Evolutionary conservation across 2,888 invertebrate species (phyloP), one percentile per base, ranked within the genome.

Genomic region (Amblyjoppa fuscipennis): DNA sequence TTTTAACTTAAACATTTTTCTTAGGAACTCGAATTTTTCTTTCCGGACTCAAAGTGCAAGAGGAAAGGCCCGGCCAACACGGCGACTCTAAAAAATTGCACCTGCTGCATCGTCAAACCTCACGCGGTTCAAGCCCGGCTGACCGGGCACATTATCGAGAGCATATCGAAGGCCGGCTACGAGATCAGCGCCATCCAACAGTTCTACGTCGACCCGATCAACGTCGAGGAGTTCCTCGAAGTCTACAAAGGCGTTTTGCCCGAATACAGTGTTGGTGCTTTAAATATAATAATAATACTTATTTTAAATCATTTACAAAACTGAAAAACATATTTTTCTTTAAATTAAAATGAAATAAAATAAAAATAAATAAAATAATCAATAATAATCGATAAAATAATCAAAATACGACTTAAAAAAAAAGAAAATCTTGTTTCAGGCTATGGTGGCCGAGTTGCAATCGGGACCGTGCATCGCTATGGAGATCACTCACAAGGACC

Each of bases 151-250:
- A 97, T 98, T 2, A 94, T 98, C 28, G 95, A 95, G 77, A 96
- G 96, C 45, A 98, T 99, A 70, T 95, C 96, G 83, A 96, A 96
- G n/a, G 96, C 96, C 79, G 97, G 97, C 1, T 99, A 97, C 91
- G 95, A 96, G 68, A 96, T 99, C 64, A 96, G 97, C 0, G 98
- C 97, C 0, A 95, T 98, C 85, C 96, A 97, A 93, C 97, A 98
- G 96, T 96, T 97, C 89, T 95, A 96, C 84, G 95, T 99, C 90
- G 97, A 97, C 90, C 96, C 96, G 86, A 96, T 96, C 0, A 97
- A 98, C 93, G 98, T 98, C 5, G 97, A 98, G 90, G 98, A 99
- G 93, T 99, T 99, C 94, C 96, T 97, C 91, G 98, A 99, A 94
- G 97, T 99, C 3, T 99, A 99, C 94, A 98, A 98, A 93, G 98